phyloP scores from a whole-genome alignment of 2,888 invertebrate species.

The Nephrotoma guestfalica region DNA sequence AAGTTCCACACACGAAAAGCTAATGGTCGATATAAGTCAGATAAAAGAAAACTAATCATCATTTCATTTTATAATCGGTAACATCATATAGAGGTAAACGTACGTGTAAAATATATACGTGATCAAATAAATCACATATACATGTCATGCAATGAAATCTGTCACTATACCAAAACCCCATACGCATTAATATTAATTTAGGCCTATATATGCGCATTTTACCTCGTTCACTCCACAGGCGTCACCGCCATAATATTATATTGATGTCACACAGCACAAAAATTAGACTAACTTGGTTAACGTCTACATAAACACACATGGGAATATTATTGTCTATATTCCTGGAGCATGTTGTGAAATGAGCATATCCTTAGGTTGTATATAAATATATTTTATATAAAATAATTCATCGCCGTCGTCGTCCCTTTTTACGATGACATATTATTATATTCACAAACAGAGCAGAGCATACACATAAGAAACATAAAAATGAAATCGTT shows the following conservation, averaged over 20 bases:
- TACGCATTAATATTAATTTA: background rate
- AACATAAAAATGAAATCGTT: background rate
- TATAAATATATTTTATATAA: background rate
- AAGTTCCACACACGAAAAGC: too few relatives aligned
- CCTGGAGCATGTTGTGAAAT: background rate
- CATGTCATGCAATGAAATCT: background rate
- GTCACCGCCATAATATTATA: background rate
- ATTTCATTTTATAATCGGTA: too few relatives aligned
- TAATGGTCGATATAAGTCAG: too few relatives aligned
- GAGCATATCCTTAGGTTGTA: background rate
- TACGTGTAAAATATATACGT: too few relatives aligned
- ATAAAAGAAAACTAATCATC: too few relatives aligned
- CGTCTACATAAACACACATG: background rate
- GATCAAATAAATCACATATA: too few relatives aligned
- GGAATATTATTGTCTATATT: background rate
- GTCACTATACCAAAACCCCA: background rate
- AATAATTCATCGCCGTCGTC: background rate
- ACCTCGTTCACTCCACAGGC: too few relatives aligned
- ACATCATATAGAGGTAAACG: too few relatives aligned
- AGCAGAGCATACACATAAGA: background rate
- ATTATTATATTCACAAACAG: background rate
- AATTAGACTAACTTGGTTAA: background rate
- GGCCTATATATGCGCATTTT: background rate
- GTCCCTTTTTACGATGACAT: background rate
- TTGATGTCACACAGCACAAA: background rate